Base-by-base conservation (phyloP, 2,797 vertebrate genomes). In the Pseudochromis fuscus region DNA sequence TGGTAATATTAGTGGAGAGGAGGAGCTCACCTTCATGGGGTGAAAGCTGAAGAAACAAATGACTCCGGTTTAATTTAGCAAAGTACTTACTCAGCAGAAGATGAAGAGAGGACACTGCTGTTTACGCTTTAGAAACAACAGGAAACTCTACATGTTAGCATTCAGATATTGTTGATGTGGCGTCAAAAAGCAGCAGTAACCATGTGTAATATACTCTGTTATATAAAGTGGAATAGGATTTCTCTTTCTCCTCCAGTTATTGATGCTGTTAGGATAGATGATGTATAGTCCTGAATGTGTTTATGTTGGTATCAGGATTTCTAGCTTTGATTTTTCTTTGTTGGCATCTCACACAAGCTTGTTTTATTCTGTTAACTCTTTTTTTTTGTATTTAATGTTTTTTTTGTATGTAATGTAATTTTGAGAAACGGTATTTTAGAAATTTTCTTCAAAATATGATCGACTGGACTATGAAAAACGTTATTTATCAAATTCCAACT, bases 41-140 rank as follows among this genome's bases (percentile, higher is more conserved):
- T 71, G 58, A 69, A 82, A 58, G 65, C 62, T 67, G 38, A 51
- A 31, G 30, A 52, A 31, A 55, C 46, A 44, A 72, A 72, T 9
- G 13, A 59, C 25, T 61, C 53, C 1, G 31, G 70, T 88, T 60
- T 75, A 79, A 87, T 87, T 87, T 80, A 60, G 28, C 63, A 69
- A 61, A 81, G 80, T 80, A 71, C 77, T 60, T 27, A 70, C 46
- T 81, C 35, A 65, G 64, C 74, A 52, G 33, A 44, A 52, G 11
- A n/a, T 10, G 23, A 44, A n/a, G 38, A 45, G 12, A 63, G 15
- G 27, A 38, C 27, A 28, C 37, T 53, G 53, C 46, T 27, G n/a
- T 23, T n/a, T n/a, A n/a, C n/a, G n/a, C n/a, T n/a, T n/a, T 30
- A 7, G 10, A 45, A 52, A 62, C 21, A 38, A 68, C 53, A 42